Evolutionary conservation across 2,797 vertebrate genomes (phyloP).

Genomic region (Muraenolepis orangiensis): DNA sequence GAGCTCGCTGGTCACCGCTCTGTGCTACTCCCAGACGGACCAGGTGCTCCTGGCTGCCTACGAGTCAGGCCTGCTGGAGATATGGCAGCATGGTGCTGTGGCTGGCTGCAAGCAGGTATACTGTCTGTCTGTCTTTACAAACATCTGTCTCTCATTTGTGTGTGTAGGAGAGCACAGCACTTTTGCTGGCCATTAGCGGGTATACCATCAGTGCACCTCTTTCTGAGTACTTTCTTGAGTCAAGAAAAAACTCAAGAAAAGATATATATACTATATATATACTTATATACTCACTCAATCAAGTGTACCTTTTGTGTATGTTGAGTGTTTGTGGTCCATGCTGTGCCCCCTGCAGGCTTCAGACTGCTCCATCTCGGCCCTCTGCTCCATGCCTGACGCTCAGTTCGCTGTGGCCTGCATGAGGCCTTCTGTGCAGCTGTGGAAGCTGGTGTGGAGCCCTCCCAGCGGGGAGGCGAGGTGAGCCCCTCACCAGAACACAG

Average conservation of each 20-base stretch:
- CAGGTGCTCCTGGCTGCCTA: constrained; percentile 70
- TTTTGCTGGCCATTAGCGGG: too few relatives aligned
- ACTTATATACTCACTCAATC: too few relatives aligned
- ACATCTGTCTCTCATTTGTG: background rate
- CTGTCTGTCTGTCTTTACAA: background rate
- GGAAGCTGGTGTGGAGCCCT: constrained; percentile 59
- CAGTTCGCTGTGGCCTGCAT: constrained; percentile 63
- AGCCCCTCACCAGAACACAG: background rate
- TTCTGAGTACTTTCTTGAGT: too few relatives aligned
- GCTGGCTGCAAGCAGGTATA: constrained; percentile 58
- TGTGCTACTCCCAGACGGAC: constrained; percentile 66
- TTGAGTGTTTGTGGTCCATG: background rate
- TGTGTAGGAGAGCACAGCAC: background rate
- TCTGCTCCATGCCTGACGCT: constrained; percentile 58
- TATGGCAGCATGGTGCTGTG: constrained; percentile 65
- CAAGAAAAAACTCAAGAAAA: too few relatives aligned
- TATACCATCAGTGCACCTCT: too few relatives aligned
- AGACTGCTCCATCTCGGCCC: constrained; percentile 38
- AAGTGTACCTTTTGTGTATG: too few relatives aligned
- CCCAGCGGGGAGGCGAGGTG: constrained; percentile 51
- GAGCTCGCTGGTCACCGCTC: constrained; percentile 48
- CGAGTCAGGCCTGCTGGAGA: constrained; percentile 70
- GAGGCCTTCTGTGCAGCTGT: constrained; percentile 53
- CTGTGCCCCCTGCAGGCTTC: constrained; percentile 47
- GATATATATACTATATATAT: too few relatives aligned